These are phyloP conservation scores for Anolis carolinensis DNA, from an alignment of 2,113 vertebrate species.

Conservation along the genomic window DNA sequence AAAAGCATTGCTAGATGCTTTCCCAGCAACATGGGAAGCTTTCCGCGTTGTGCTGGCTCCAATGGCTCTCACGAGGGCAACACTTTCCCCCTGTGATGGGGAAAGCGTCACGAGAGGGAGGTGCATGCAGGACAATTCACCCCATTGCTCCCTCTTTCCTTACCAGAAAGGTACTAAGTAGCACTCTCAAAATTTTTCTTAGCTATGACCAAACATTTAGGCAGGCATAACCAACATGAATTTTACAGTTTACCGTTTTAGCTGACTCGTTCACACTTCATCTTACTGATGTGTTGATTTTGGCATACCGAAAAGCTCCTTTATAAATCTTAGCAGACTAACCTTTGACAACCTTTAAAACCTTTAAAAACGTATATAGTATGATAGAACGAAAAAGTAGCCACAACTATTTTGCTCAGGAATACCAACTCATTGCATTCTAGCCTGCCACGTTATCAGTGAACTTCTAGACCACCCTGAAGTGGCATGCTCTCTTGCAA, in stretches of 20 bases:
- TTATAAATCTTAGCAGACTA: slow-evolving; percentile 38
- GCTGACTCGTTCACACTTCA: slow-evolving; percentile 49
- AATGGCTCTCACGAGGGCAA: too few relatives aligned
- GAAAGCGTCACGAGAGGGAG: too few relatives aligned
- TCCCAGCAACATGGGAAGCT: too few relatives aligned
- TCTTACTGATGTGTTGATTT: slow-evolving; percentile 30
- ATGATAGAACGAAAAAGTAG: slow-evolving; percentile 46
- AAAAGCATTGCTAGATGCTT: too few relatives aligned
- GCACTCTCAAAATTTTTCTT: too few relatives aligned
- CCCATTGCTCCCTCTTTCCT: too few relatives aligned
- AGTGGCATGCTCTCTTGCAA: slow-evolving; percentile 35
- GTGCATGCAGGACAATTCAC: too few relatives aligned
- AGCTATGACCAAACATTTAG: neutral
- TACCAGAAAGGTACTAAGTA: too few relatives aligned
- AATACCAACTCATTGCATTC: slow-evolving; percentile 13
- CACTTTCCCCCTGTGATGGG: too few relatives aligned
- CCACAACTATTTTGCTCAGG: slow-evolving; percentile 19
- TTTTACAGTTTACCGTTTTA: slow-evolving; percentile 43
- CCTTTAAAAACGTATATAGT: slow-evolving; percentile 55
- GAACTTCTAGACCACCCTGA: slow-evolving; percentile 44
- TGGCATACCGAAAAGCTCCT: slow-evolving; percentile 62
- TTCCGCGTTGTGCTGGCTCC: too few relatives aligned
- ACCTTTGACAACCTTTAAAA: slow-evolving; percentile 44
- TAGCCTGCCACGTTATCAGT: slow-evolving; percentile 2
- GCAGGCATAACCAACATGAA: neutral